Base-by-base conservation (phyloP, 2,113 vertebrate species). In the Eleginops maclovinus region DNA sequence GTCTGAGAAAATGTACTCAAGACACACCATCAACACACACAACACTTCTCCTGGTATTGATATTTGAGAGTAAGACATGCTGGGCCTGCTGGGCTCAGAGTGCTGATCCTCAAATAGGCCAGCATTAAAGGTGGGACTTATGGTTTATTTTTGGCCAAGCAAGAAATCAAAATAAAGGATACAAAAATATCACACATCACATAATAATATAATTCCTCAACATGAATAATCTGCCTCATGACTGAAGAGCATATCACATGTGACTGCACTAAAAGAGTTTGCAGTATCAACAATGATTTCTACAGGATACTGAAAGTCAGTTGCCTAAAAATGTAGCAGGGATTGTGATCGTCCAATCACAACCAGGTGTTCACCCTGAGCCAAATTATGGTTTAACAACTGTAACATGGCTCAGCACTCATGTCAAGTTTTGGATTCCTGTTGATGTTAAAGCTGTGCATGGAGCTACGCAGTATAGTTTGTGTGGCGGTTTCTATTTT, bases 31-130 rank as follows among this genome's bases (percentile, higher is more conserved):
- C 75, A 55, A 6, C 66, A 13, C 76, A 44, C 55, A 24, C 73
- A 56, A 41, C 55, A 24, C 73, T 69, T 80, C 60, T 77, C 28
- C 63, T 67, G 19, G 24, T 66, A 58, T 79, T 76, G 46, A 9
- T 53, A 51, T 70, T 75, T 79, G 41, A 58, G 46, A 40, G 2
- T 16, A 21, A 61, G 56, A 46, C 43, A 13, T 69, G n/a, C 75
- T 36, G 69, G 64, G 69, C 56, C 49, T 46, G 43, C 8, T 55
- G 47, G 31, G 26, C 24, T 62, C 22, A 22, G 12, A 75, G 14
- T 28, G 17, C 53, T 40, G 65, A 56, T 64, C 43, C 41, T 63
- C n/a, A 65, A 13, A 19, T 2, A 21, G 51, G 44, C 21, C 51
- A 21, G 14, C 26, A 50, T 12, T 51, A 11, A n/a, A 51, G 28